Evolutionary conservation across 2,797 vertebrate species (phyloP), one percentile per base, ranked within the genome.

Genomic region (Oreonectes daqikongensis): DNA sequence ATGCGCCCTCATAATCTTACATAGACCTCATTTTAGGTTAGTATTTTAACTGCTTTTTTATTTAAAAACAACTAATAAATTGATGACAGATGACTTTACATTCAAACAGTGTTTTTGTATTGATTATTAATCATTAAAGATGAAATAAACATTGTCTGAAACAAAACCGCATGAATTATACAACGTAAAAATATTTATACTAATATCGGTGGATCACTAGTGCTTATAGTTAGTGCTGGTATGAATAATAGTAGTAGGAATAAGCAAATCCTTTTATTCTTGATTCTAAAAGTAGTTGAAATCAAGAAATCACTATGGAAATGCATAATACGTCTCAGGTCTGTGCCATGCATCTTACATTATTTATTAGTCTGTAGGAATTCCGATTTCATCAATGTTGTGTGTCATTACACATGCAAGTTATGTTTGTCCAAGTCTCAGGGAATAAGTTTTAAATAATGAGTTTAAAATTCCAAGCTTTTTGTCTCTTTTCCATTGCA

Each of bases 401-500:
- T 61, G 30, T 61, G 30, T 17, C 59, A 61, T 60, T 7, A 60
- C 26, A 32, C 11, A 57, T 35, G 4, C 18, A 30, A 61, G 59
- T 57, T 35, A 20, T 35, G 28, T 60, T 18, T 32, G 26, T 30
- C 24, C 28, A 30, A 30, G 14, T 18, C 57, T 60, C 57, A 9
- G 59, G 18, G 3, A 30, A 60, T n/a, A 8, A 18, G 4, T 18
- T 59, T 28, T 4, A n/a, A n/a, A n/a, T n/a, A n/a, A n/a, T 0
- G 6, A 35, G 30, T 44, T 32, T 24, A 20, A 1, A 59, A 38
- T 69, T n/a, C 11, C 50, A 59, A 20, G 40, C 4, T 14, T 65
- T 57, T 85, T 83, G 79, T 59, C 44, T 83, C 85, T 26, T 42
- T 50, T 85, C 53, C 88, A 77, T 87, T 86, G 78, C 88, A 92